These are phyloP conservation scores for Stegodyphus dumicola DNA, from an alignment of 1,140 invertebrate species.

Conservation along the genomic window DNA sequence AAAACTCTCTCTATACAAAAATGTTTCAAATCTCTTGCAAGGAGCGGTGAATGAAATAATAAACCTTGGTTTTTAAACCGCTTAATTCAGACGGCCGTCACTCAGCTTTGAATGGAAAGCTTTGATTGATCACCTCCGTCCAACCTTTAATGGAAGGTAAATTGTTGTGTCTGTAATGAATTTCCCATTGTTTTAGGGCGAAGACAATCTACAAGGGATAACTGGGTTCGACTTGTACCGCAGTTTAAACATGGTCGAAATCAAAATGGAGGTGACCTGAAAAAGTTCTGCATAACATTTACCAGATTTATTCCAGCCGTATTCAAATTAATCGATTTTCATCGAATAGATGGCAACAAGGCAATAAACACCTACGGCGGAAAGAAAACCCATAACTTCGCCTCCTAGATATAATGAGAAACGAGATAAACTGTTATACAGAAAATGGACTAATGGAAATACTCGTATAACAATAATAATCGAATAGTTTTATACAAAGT, in stretches of 20 bases:
- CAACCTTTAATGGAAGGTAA: not conserved
- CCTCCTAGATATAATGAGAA: too few relatives aligned
- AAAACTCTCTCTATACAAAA: not conserved
- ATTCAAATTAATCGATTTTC: too few relatives aligned
- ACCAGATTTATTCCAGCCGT: not conserved
- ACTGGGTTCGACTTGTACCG: not conserved
- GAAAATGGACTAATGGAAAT: too few relatives aligned
- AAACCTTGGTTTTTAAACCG: not conserved
- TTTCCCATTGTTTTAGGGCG: constrained; percentile 14
- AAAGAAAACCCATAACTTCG: too few relatives aligned
- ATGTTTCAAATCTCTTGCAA: not conserved
- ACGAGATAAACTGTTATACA: too few relatives aligned
- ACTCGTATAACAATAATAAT: too few relatives aligned
- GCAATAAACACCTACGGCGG: too few relatives aligned
- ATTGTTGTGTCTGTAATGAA: constrained; percentile 3
- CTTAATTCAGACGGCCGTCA: not conserved
- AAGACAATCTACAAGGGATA: not conserved
- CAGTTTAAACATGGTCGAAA: not conserved
- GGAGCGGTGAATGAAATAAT: not conserved
- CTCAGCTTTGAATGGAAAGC: not conserved
- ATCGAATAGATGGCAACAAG: too few relatives aligned
- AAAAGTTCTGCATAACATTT: not conserved
- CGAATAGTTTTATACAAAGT: too few relatives aligned
- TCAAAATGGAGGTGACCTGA: not conserved
- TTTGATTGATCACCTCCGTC: constrained; percentile 6